Evolutionary conservation across 2,113 vertebrate species (phyloP), one percentile per base, ranked within the genome.

Genomic region (Oreotrochilus melanogaster): DNA sequence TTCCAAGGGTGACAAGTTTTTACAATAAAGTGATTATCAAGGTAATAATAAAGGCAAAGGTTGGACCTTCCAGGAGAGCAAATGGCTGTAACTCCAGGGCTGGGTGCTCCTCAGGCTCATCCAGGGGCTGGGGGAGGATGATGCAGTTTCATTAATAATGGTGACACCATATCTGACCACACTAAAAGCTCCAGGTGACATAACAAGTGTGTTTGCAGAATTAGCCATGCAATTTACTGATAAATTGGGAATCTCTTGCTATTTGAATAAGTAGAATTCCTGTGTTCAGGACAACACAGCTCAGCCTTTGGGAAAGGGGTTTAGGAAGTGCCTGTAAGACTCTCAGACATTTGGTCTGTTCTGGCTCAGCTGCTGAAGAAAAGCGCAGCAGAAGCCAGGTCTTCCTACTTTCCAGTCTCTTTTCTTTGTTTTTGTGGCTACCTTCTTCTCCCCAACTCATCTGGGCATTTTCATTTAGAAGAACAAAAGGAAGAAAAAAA

Each of bases 1-100:
- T 88, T 88, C 71, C 84, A 82, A 91, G 78, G 78, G 62, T 86
- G 89, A 91, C 0, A 0, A 57, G 62, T 57, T 95, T 78, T 95
- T 91, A 56, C 70, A 89, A 91, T 71, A 28, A 70, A 65, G 78
- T 76, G 76, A 94, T 97, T 89, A 94, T 43, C 78, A 39, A 79
- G 74, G 31, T 82, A 66, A 91, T 87, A 54, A 76, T 42, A 78
- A 85, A 92, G 47, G 85, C 84, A 88, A 88, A 88, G 84, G 42
- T 33, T 89, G 85, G 58, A 65, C 42, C 35, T 72, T 43, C 62
- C 14, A 5, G 9, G 11, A 37, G 31, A 89, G 66, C 30, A 39
- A 65, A 65, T 61, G 31, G 22, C 43, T 47, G 2, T 18, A 45
- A 17, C 56, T 75, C 3, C 65, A 22, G 78, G 15, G 72, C 33